Percentiles rank a stretch among this genome's conserved stretches.
These are phyloP conservation scores for Cosmopolites sordidus DNA, from an alignment of 2,888 invertebrate genomes.

Conservation along the genomic window DNA sequence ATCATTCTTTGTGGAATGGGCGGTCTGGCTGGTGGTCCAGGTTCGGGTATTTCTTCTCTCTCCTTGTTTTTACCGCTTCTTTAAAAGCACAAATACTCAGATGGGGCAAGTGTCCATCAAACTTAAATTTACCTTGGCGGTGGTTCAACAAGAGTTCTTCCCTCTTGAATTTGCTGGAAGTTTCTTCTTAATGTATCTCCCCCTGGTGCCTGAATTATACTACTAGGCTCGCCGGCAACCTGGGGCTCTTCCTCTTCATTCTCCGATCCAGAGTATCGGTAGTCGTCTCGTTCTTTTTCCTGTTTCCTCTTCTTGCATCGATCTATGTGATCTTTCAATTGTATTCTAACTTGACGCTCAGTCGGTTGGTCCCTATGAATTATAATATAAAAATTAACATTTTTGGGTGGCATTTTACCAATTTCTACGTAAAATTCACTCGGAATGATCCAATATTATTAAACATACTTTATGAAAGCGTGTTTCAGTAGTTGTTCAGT, in stretches of 20 bases:
- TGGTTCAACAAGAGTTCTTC: constrained; percentile 59
- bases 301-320: constrained; percentile 92
- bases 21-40: constrained; percentile 83
- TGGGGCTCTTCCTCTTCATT: constrained; percentile 94
- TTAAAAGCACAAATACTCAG: constrained; percentile 11
- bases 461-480: constrained; percentile 87
- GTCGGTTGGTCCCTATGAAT: constrained; percentile 91
- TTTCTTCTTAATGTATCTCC: constrained; percentile 95
- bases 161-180: constrained; percentile 96
- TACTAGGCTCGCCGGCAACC: constrained; percentile 90
- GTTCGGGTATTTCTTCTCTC: constrained; percentile 68
- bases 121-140: constrained; percentile 46
- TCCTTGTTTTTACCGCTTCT: constrained; percentile 49
- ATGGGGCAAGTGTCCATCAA: no score
- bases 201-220: constrained; percentile 84
- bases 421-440: not conserved
- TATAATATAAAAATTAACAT: not conserved
- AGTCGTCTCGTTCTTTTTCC: constrained; percentile 74
- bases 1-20: constrained; percentile 88
- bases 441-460: not conserved
- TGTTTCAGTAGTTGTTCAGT: constrained; percentile 97
- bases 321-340: constrained; percentile 99
- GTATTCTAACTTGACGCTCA: constrained; percentile 95
- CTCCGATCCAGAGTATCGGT: constrained; percentile 87
- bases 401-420: no score